These are phyloP conservation scores for Drosophila ogumai DNA, from an alignment of 1,140 invertebrate genomes.

Conservation along the genomic window DNA sequence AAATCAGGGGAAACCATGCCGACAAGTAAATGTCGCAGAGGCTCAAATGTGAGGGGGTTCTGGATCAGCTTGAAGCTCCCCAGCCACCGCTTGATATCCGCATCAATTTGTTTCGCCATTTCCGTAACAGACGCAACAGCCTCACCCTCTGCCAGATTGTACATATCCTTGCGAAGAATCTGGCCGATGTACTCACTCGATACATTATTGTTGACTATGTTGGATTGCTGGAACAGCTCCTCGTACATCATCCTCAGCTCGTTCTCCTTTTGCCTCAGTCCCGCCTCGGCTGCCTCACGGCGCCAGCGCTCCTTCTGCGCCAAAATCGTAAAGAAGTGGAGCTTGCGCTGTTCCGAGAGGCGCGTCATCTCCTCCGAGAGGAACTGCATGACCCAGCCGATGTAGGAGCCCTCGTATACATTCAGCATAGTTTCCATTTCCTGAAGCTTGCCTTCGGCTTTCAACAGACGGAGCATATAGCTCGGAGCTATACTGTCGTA, in stretches of 20 bases:
- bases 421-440: slow-evolving; percentile 63
- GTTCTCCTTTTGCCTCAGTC: slow-evolving; percentile 88
- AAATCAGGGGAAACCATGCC: slow-evolving; percentile 58
- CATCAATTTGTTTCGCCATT: slow-evolving; percentile 87
- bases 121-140: slow-evolving; percentile 86
- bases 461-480: not conserved
- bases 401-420: slow-evolving; percentile 69
- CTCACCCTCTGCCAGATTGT: slow-evolving; percentile 86
- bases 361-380: slow-evolving; percentile 88
- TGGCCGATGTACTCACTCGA: slow-evolving; percentile 88
- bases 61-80: slow-evolving; percentile 81
- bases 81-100: slow-evolving; percentile 80
- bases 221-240: slow-evolving; percentile 87
- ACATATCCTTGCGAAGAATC: slow-evolving; percentile 87
- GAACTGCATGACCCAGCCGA: slow-evolving; percentile 79
- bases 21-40: slow-evolving; percentile 42
- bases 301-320: slow-evolving; percentile 88
- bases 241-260: slow-evolving; percentile 88
- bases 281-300: slow-evolving; percentile 89
- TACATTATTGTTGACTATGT: slow-evolving; percentile 87
- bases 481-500: not conserved
- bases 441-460: slow-evolving; percentile 43
- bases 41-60: slow-evolving; percentile 84
- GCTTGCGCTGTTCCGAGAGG: slow-evolving; percentile 88
- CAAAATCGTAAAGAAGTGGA: slow-evolving; percentile 89